A percentile compares a stretch with the other conserved stretches of the same genome.
phyloP scores from a whole-genome alignment of 2,888 invertebrate genomes.

The Drosophila cracens region DNA sequence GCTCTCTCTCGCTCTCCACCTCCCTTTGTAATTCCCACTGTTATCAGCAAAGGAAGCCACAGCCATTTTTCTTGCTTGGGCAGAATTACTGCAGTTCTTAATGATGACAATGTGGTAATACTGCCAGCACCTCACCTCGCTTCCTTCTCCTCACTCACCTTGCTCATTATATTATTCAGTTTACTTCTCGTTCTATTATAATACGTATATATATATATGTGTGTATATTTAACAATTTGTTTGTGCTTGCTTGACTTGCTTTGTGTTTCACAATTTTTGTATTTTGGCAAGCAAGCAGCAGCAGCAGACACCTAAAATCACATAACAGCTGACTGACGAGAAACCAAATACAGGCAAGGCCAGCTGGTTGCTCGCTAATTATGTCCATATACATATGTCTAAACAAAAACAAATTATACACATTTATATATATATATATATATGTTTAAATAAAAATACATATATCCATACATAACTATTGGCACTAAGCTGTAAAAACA shows the following conservation, averaged over 20 bases:
- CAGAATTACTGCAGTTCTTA: constrained; percentile 4
- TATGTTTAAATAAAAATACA: background rate
- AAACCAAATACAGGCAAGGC: constrained; percentile 66
- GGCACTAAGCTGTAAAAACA: background rate
- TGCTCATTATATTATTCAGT: constrained; percentile 3
- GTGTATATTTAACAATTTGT: constrained; percentile 34
- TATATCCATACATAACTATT: constrained; percentile 9
- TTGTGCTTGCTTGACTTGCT: constrained; percentile 30
- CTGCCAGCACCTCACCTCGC: background rate
- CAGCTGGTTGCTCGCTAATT: constrained; percentile 58
- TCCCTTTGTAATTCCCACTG: background rate
- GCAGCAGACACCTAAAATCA: constrained; percentile 51
- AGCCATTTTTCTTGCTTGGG: constrained; percentile 6
- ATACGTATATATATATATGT: background rate
- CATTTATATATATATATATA: background rate
- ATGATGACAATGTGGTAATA: background rate
- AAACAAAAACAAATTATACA: constrained; percentile 5
- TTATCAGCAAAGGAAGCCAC: constrained; percentile 27
- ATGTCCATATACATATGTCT: constrained; percentile 25
- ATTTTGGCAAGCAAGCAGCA: constrained; percentile 68
- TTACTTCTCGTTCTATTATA: constrained; percentile 1
- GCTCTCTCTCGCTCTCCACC: constrained; percentile 1
- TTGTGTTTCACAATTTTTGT: constrained; percentile 20
- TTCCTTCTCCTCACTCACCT: background rate
- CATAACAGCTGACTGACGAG: constrained; percentile 75